Evolutionary conservation across 2,113 vertebrate species (phyloP).

Genomic region (Mormoops blainvillei): DNA sequence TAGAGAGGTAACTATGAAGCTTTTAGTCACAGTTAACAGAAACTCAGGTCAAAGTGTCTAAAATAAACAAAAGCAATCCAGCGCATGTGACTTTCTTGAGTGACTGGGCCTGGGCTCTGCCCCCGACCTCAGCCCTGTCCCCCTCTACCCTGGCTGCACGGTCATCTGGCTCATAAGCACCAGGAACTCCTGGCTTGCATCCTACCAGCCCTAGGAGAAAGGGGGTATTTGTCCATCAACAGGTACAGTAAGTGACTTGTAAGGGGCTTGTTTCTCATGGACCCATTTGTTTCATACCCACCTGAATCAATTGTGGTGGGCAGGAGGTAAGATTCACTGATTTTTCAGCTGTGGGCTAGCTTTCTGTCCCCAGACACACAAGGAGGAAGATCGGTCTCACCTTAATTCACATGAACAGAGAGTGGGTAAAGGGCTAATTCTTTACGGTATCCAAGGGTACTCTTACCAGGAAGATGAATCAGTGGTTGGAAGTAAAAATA

Average conservation of each 20-base stretch:
- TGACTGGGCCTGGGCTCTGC: too few relatives aligned
- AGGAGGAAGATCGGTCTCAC: neutral
- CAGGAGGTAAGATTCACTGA: neutral
- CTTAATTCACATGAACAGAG: neutral
- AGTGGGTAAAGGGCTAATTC: neutral
- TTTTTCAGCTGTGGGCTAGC: neutral
- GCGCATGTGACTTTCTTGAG: neutral
- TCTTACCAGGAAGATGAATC: neutral
- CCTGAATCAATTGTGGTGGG: neutral
- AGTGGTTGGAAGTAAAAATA: neutral
- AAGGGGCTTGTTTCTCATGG: neutral
- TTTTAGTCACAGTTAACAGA: neutral
- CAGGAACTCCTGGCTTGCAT: neutral
- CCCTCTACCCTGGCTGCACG: accelerated
- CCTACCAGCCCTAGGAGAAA: neutral
- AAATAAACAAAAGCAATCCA: neutral
- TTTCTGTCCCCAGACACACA: neutral
- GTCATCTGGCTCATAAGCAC: neutral
- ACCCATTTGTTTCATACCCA: neutral
- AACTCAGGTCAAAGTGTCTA: neutral
- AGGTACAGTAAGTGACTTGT: neutral
- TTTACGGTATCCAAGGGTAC: neutral
- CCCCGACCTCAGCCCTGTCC: neutral
- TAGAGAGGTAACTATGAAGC: neutral
- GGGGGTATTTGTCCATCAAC: neutral